Evolutionary conservation across 2,888 invertebrate genomes (phyloP).

Genomic region (Hedychridium roseum): DNA sequence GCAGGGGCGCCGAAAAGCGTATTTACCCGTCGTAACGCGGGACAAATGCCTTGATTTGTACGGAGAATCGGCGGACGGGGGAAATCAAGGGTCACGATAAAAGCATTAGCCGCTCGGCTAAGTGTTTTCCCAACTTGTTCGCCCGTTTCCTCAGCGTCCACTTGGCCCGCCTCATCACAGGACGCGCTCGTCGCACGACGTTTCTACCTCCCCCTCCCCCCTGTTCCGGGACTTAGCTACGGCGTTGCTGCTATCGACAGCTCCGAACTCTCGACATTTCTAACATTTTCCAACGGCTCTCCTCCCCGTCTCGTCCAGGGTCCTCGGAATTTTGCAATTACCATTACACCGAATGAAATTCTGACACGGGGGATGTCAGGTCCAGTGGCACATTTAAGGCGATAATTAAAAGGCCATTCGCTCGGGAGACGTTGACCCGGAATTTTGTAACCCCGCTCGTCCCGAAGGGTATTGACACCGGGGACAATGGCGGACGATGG

Average conservation of each 20-base stretch:
- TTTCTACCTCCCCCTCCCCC: slow-evolving; percentile 4
- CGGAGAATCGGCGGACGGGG: slow-evolving; percentile 37
- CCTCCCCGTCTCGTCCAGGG: no score
- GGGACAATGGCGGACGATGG: slow-evolving; percentile 16
- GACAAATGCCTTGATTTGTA: slow-evolving; percentile 59
- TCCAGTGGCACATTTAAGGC: no score
- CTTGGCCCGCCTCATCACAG: slow-evolving; percentile 8
- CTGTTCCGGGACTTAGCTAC: no score
- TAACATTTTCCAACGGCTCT: slow-evolving; percentile 17
- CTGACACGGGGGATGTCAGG: neutral
- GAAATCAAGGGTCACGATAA: slow-evolving; percentile 48
- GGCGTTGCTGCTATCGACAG: slow-evolving; percentile 35
- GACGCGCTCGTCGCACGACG: slow-evolving; percentile 13
- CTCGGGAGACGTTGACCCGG: no score
- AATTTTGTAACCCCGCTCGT: no score
- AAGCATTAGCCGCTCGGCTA: slow-evolving; percentile 42
- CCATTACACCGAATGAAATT: neutral
- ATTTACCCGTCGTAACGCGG: slow-evolving; percentile 44
- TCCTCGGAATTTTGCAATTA: neutral
- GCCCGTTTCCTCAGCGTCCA: slow-evolving; percentile 3
- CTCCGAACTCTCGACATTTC: slow-evolving; percentile 15
- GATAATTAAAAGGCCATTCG: no score
- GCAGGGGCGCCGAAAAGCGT: slow-evolving; percentile 45
- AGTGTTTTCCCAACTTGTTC: slow-evolving; percentile 46
- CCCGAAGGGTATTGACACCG: slow-evolving; percentile 24